Base-by-base conservation (phyloP, 2,888 invertebrate species). In the Protonemura montana region DNA sequence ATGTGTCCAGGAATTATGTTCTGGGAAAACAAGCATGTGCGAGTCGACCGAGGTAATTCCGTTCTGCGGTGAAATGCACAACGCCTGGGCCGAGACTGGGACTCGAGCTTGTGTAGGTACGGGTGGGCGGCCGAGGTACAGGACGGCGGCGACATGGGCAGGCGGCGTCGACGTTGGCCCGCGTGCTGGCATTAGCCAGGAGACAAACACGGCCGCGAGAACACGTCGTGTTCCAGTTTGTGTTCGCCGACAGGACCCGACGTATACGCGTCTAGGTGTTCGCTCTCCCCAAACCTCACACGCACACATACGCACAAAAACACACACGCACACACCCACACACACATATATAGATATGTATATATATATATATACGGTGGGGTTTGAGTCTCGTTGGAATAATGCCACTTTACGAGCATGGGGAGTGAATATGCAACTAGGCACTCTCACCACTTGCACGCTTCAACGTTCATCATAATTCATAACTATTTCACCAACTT, bases 11-110 rank as follows among this genome's bases (percentile, higher is more conserved):
- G 78, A 78, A 78, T 78, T 78, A 78, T 78, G 78, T 78, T 26
- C 78, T 78, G 78, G 78, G 78, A 78, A 78, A 78, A 78, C 78
- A 78, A 78, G 78, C 78, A 78, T 78, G 78, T 78, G 78, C 27
- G 27, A 28, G 10, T 7, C 27, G 78, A 27, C 78, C 27, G 78
- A 27, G 78, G 78, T 26, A 28, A 78, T 78, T 59, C 59, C 59
- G 59, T 59, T 59, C 59, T 13, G 59, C 59, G 78, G 28, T 27
- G 26, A 13, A 28, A 78, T n/a, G 78, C 78, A 21, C 78, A 26
- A 7, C 78, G 78, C 28, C 78, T 25, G 10, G 26, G 78, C 28
- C 78, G 78, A 7, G 21, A 2, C 5, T 27, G 78, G 21, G 7
- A 27, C 28, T 10, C 27, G 78, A 10, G 35, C 35, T 3, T 10